Evolutionary conservation across 2,113 vertebrate species (phyloP).

Genomic region (Panthera uncia): DNA sequence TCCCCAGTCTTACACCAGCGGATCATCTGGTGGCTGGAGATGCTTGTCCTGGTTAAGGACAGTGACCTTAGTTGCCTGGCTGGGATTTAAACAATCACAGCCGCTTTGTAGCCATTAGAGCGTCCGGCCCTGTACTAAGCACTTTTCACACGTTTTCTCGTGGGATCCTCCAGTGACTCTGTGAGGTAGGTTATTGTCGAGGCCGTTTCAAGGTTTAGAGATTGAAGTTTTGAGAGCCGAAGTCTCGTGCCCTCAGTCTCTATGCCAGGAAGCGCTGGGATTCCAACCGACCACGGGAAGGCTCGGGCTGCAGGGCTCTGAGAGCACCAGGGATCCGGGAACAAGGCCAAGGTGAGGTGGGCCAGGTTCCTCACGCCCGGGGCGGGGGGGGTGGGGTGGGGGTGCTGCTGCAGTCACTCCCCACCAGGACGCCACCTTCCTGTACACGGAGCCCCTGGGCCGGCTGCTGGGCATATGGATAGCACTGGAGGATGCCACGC

Average conservation of each 20-base stretch:
- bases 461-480: slow-evolving; percentile 93
- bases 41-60: background rate
- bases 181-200: background rate
- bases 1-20: background rate
- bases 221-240: background rate
- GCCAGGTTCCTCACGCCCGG: background rate
- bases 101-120: background rate
- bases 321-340: background rate
- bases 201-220: background rate
- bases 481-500: slow-evolving; percentile 91
- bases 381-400: background rate
- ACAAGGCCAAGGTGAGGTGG: background rate
- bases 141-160: background rate
- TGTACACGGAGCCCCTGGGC: slow-evolving; percentile 95
- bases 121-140: background rate
- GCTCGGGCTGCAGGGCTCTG: background rate
- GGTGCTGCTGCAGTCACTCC: slow-evolving; percentile 86
- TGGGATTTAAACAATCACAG: background rate
- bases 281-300: background rate
- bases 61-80: background rate
- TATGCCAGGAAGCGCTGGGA: background rate
- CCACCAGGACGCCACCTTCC: slow-evolving; percentile 96
- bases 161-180: background rate
- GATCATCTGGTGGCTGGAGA: background rate
- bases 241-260: background rate